Evolutionary conservation across 2,888 invertebrate species (phyloP).

Genomic region (Ochlodes sylvanus): DNA sequence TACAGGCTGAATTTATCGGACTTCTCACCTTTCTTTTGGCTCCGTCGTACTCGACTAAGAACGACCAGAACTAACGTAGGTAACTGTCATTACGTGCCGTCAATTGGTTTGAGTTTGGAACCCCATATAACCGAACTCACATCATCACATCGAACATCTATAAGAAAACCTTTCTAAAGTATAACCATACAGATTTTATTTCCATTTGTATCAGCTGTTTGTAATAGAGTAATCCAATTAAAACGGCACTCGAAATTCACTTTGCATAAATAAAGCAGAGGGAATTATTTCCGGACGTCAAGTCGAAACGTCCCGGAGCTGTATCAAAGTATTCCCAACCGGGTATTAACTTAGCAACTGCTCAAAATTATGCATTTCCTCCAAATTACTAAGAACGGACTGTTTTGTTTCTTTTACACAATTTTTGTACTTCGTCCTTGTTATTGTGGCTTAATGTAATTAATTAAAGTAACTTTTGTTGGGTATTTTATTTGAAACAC

Average conservation of each 20-base stretch:
- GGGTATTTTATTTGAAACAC: no score
- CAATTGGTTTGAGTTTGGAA: no score
- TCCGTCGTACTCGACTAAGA: no score
- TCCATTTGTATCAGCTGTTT: constrained; percentile 24
- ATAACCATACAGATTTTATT: constrained; percentile 15
- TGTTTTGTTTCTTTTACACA: not conserved
- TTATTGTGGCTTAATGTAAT: not conserved
- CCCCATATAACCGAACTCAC: no score
- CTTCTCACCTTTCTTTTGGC: no score
- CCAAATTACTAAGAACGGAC: constrained; percentile 1
- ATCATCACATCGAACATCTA: no score
- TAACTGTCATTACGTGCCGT: no score
- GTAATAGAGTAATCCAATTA: constrained; percentile 34
- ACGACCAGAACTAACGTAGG: no score
- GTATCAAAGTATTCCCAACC: constrained; percentile 27
- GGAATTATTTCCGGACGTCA: constrained; percentile 31
- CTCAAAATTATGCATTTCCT: constrained; percentile 30
- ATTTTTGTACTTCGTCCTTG: not conserved
- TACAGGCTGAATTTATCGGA: no score
- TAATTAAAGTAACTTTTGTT: no score
- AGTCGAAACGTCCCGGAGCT: constrained; percentile 23
- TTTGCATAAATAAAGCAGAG: constrained; percentile 30
- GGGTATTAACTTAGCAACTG: constrained; percentile 23
- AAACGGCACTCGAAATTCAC: constrained; percentile 31
- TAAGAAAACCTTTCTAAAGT: not conserved